Conservation (phyloP, 2,888 invertebrate genomes). For the Tenthredo scrophulariae region DNA sequence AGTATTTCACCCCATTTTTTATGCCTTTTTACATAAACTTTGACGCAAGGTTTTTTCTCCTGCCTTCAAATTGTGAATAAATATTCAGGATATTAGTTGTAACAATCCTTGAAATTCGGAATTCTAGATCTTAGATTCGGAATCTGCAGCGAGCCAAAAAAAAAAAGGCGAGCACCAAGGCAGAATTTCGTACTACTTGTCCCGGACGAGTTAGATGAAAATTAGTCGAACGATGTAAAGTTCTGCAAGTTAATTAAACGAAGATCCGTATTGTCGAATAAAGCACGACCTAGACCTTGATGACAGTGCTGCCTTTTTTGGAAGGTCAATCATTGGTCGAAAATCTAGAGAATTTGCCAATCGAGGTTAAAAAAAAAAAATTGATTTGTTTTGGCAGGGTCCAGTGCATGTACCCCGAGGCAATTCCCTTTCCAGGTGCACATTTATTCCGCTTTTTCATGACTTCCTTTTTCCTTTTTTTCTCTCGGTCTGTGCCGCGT, state of each 20-base stretch:
- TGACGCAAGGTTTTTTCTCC: not conserved
- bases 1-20: not conserved
- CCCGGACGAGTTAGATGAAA: not conserved
- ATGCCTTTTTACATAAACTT: not conserved
- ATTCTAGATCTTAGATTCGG: not conserved
- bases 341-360: not conserved
- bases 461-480: not conserved
- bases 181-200: not conserved
- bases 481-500: conserved; percentile 7
- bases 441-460: not conserved
- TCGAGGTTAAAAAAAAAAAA: not conserved
- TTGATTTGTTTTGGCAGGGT: not conserved
- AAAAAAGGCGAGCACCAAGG: not conserved
- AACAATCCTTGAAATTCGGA: not conserved
- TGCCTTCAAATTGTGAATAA: not conserved
- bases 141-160: not conserved
- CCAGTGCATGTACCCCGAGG: not conserved
- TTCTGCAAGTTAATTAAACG: not conserved
- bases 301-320: not conserved
- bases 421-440: not conserved
- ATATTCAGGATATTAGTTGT: not conserved
- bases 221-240: not conserved
- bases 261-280: too few species aligned
- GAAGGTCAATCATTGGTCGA: not conserved
- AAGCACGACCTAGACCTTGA: not conserved